A percentile compares a stretch with the other conserved stretches of the same genome.
phyloP scores from a whole-genome alignment of 2,888 invertebrate genomes.

The Luperina testacea region DNA sequence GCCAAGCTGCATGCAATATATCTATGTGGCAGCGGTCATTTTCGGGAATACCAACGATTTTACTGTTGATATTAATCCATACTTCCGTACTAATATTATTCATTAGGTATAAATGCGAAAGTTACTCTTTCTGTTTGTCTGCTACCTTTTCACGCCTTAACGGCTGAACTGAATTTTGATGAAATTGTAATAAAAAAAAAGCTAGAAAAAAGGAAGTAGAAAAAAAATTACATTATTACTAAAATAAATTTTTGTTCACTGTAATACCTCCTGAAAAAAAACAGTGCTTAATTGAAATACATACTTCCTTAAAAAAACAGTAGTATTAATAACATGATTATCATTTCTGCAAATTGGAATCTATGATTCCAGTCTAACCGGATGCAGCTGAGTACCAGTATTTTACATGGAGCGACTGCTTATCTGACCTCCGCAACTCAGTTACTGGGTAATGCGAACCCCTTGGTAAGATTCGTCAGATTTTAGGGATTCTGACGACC shows the following conservation, averaged over 20 bases:
- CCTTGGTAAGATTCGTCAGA: too few species aligned
- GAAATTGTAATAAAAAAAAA: not conserved
- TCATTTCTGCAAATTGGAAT: not conserved
- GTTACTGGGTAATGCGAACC: too few species aligned
- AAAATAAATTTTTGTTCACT: not conserved
- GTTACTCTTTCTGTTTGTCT: not conserved
- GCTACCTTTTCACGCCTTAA: not conserved
- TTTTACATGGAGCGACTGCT: too few species aligned
- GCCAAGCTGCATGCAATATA: constrained; percentile 60
- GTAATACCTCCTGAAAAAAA: not conserved
- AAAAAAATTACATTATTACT: not conserved
- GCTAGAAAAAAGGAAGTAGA: too few species aligned
- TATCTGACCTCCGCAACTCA: too few species aligned
- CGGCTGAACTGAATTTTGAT: not conserved
- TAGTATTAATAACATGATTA: too few species aligned
- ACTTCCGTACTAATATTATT: not conserved
- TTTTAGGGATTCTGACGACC: too few species aligned
- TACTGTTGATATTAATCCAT: not conserved
- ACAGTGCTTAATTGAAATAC: too few species aligned
- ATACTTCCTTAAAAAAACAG: too few species aligned
- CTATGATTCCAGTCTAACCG: too few species aligned
- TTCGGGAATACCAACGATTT: not conserved
- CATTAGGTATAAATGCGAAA: not conserved
- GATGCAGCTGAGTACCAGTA: too few species aligned
- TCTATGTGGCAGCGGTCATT: constrained; percentile 52